Conservation (phyloP, 1,140 invertebrate species). For the Drosophila persimilis region DNA sequence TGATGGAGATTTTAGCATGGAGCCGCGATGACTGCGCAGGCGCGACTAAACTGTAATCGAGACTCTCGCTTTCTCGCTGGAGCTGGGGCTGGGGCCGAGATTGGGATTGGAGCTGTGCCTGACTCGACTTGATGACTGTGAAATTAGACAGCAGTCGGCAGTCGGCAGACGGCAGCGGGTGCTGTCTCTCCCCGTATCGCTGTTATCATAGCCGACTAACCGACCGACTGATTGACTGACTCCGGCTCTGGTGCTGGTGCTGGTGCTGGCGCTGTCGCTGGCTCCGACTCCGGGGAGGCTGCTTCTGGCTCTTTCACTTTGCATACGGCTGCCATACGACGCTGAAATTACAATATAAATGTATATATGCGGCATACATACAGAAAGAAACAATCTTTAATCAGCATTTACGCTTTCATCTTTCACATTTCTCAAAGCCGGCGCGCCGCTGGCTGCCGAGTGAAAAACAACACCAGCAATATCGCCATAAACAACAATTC, state of each 20-base stretch:
- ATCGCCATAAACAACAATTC: constrained; percentile 49
- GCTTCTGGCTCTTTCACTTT: constrained; percentile 64
- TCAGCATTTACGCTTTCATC: constrained; percentile 78
- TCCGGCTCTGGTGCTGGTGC: constrained; percentile 9
- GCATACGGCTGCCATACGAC: constrained; percentile 25
- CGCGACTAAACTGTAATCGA: constrained; percentile 63
- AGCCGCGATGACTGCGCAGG: constrained; percentile 55
- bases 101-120: too few relatives aligned
- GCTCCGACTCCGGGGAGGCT: neutral
- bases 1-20: constrained; percentile 42
- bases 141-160: constrained; percentile 52
- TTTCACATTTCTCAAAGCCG: constrained; percentile 73
- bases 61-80: constrained; percentile 64
- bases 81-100: too few relatives aligned
- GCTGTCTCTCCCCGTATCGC: constrained; percentile 35
- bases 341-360: constrained; percentile 72
- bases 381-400: constrained; percentile 74
- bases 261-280: constrained; percentile 12
- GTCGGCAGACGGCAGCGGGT: constrained; percentile 29
- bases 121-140: constrained; percentile 65
- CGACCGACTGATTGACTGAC: constrained; percentile 58
- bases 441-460: constrained; percentile 6
- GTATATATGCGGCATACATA: constrained; percentile 42
- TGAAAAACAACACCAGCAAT: constrained; percentile 57
- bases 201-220: constrained; percentile 70